phyloP scores from a whole-genome alignment of 1,140 invertebrate species.

The Plectrocnemia conspersa region DNA sequence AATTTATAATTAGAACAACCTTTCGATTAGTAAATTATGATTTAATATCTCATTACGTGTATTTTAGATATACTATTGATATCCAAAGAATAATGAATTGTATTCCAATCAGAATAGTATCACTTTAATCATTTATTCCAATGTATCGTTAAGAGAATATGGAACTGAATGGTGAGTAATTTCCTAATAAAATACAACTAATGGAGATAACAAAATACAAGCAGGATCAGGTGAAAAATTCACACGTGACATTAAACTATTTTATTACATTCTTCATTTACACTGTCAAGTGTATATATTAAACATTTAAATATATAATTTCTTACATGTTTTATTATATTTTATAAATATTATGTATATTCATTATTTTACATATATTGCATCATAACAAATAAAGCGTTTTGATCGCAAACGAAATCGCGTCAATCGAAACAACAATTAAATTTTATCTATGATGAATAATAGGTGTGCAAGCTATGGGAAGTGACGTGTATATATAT shows the following conservation, averaged over 20 bases:
- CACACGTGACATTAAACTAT: slow-evolving; percentile 32
- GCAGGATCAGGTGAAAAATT: too few species aligned
- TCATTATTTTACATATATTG: slow-evolving; percentile 14
- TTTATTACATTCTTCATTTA: slow-evolving; percentile 33
- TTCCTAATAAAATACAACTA: too few species aligned
- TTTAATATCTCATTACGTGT: too few species aligned
- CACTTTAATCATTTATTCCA: too few species aligned
- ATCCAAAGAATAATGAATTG: too few species aligned
- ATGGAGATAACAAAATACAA: too few species aligned
- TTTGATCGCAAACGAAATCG: slow-evolving; percentile 11
- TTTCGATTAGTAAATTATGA: too few species aligned
- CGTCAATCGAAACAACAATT: slow-evolving; percentile 8
- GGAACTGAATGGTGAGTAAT: too few species aligned
- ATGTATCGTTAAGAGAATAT: too few species aligned
- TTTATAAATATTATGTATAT: slow-evolving; percentile 15
- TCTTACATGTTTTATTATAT: slow-evolving; percentile 25
- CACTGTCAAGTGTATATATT: slow-evolving; percentile 31
- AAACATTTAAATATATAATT: slow-evolving; percentile 35
- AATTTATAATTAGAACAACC: too few species aligned
- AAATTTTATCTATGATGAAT: slow-evolving; percentile 1
- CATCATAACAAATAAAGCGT: not conserved
- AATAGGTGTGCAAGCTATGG: slow-evolving; percentile 32
- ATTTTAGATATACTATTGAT: too few species aligned
- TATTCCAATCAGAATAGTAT: too few species aligned
- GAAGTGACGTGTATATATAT: slow-evolving; percentile 20